Evolutionary conservation across 2,113 vertebrate species (phyloP).

Genomic region (Craseonycteris thonglongyai): DNA sequence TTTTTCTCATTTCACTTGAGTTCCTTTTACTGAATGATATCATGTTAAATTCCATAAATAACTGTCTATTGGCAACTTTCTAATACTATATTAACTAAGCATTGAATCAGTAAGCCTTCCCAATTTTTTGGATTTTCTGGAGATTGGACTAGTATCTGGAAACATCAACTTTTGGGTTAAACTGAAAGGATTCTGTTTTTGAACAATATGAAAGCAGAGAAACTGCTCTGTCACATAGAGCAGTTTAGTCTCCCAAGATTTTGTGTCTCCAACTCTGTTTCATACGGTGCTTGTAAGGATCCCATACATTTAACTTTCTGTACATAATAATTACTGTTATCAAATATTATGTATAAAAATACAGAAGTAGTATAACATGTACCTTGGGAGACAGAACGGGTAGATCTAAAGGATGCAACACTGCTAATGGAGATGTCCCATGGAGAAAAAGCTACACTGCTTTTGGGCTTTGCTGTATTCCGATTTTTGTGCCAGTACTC

Average conservation of each 20-base stretch:
- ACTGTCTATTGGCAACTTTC: neutral
- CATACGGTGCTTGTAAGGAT: neutral
- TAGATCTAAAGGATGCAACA: neutral
- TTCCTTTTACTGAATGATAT: neutral
- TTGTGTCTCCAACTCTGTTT: neutral
- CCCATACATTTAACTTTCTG: neutral
- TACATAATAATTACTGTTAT: neutral
- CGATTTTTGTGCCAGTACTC: neutral
- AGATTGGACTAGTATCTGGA: neutral
- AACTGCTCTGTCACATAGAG: neutral
- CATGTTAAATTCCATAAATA: neutral
- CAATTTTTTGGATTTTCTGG: neutral
- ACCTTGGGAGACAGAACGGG: neutral
- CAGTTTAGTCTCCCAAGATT: neutral
- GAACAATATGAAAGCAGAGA: neutral
- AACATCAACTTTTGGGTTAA: neutral
- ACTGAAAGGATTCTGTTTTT: neutral
- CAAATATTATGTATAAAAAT: neutral
- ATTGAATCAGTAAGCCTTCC: neutral
- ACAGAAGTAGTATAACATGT: neutral
- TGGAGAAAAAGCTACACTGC: neutral
- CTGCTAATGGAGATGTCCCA: neutral
- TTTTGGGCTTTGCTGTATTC: neutral
- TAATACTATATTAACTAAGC: neutral
- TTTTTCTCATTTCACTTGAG: conserved; percentile 41